Evolutionary conservation across 2,888 invertebrate genomes (phyloP), one percentile per base, ranked within the genome.

Genomic region (Netelia virgata): DNA sequence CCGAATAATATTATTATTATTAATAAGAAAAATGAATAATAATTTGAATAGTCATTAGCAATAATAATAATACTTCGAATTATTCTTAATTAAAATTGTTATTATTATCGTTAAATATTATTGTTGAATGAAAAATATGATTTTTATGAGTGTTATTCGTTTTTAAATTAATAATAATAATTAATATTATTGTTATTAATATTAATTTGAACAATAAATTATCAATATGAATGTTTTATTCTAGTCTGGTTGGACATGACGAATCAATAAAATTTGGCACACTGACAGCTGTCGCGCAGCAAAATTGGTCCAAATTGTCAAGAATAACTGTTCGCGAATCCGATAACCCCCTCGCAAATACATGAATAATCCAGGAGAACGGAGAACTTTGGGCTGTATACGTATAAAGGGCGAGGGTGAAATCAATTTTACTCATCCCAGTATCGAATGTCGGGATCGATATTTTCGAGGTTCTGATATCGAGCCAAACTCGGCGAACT

Each of bases 281-380:
- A 6, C 14, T n/a, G 68, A 47, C 69, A 80, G 61, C 20, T 43
- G 23, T 66, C 83, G n/a, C 78, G 53, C 63, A 50, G 61, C 36
- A 63, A 36, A 36, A 59, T 50, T 41, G 16, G 72, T 72, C 66
- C 70, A 75, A 73, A 61, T 69, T 84, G 81, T 86, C 82, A 61
- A 77, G 79, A 72, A 86, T 78, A 82, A 86, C 81, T 82, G 79
- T 81, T 77, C 11, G 14, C 10, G 47, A 59, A 68, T 16, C 53
- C 23, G 41, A 28, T 23, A 18, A 64, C 61, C 28, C 70, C 23
- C 55, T 59, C 23, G 63, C 63, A 47, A 63, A 28, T 20, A 47
- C 10, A 47, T 47, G 47, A 47, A 47, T 47, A 47, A 14, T 47
- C 47, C 1, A 14, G 10, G 47, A 14, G 47, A 47, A 47, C 47